A percentile compares a stretch with the other conserved stretches of the same genome.
Conservation (phyloP, 2,888 invertebrate genomes). For the Pristionchus maxplancki region DNA sequence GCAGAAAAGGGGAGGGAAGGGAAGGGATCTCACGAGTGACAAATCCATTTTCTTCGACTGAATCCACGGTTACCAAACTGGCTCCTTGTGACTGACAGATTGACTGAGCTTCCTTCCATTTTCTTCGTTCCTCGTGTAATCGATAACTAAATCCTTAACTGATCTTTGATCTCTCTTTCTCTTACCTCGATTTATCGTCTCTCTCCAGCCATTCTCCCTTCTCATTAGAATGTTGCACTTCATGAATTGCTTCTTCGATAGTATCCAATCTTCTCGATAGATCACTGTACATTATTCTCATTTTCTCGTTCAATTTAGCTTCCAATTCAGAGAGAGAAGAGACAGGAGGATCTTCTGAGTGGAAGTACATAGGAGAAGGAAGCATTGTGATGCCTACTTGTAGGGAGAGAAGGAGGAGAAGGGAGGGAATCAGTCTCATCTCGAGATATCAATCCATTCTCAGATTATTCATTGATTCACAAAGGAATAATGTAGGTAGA, state of each 20-base stretch:
- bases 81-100: not conserved
- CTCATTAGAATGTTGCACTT: not conserved
- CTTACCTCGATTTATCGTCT: constrained; percentile 20
- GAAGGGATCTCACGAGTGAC: constrained; percentile 6
- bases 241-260: not conserved
- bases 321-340: constrained; percentile 20
- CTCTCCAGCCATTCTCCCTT: constrained; percentile 41
- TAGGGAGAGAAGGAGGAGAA: not conserved
- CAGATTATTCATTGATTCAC: not conserved
- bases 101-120: constrained; percentile 31
- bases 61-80: constrained; percentile 11
- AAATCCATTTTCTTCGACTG: not conserved
- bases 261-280: constrained; percentile 19
- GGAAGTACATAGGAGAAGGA: not conserved
- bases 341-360: not conserved
- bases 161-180: not conserved
- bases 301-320: constrained; percentile 10
- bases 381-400: not conserved
- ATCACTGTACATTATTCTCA: constrained; percentile 2
- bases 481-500: not conserved
- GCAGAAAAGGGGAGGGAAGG: no score
- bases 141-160: not conserved
- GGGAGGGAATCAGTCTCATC: not conserved
- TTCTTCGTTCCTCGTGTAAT: not conserved
- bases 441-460: not conserved